Evolutionary conservation across 2,113 vertebrate species (phyloP), one percentile per base, ranked within the genome.

Genomic region (Tupaia chinensis): DNA sequence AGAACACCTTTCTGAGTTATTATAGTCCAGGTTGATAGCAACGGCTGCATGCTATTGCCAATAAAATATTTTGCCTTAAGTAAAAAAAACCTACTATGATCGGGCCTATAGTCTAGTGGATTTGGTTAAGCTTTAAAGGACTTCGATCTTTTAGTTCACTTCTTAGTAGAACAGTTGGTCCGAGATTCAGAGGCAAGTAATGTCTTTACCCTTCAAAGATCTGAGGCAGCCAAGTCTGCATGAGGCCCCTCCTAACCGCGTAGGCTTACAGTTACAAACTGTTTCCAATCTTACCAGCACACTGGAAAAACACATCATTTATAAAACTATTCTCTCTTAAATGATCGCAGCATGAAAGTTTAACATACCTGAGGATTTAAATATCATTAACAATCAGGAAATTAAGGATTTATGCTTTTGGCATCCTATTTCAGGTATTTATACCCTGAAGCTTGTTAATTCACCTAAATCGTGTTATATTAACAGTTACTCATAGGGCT

Each of bases 201-300:
- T 93, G 34, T 56, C 77, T 91, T 89, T 91, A 92, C 74, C 29
- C 81, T 91, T 87, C 85, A 87, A 92, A 34, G 81, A n/a, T 87
- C 29, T 53, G 58, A 93, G 56, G 94, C 7, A 44, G 88, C 69
- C 22, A 88, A 88, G 73, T 72, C 22, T 82, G 53, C 54, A 82
- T 53, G 66, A 87, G 76, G n/a, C 22, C 58, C 20, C 32, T 83
- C 44, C 61, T 60, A 73, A 65, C 15, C 66, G 70, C 15, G 61
- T 53, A 82, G 19, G 15, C 65, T 27, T 87, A 22, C n/a, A 34
- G 77, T 87, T 91, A 89, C 72, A 70, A 79, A 83, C 66, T 94
- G 16, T 89, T 95, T 95, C 90, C 93, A 94, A 72, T 76, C 77
- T 89, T 60, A 82, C 34, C 8, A 73, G 95, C 94, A 97, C 93